Conservation (phyloP, 2,113 vertebrate genomes). For the Chloropsis hardwickii region DNA sequence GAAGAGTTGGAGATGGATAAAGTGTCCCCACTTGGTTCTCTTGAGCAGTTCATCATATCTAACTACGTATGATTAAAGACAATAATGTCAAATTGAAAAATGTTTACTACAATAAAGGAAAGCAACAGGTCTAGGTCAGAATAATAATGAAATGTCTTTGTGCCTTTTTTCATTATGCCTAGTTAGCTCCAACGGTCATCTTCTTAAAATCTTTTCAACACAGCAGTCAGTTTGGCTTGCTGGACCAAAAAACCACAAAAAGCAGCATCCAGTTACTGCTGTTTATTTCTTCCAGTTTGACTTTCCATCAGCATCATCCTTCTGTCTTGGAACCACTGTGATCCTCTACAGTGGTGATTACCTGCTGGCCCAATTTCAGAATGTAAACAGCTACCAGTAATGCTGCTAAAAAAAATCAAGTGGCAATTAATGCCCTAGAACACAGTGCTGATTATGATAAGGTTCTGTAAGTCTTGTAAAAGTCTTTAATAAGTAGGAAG, state of each 20-base stretch:
- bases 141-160: not conserved
- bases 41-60: not conserved
- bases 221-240: accelerated
- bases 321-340: not conserved
- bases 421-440: not conserved
- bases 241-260: not conserved
- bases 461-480: not conserved
- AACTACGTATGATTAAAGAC: not conserved
- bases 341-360: not conserved
- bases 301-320: not conserved
- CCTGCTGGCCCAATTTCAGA: not conserved
- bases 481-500: not conserved
- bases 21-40: not conserved
- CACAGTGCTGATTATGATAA: not conserved
- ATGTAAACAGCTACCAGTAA: not conserved
- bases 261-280: not conserved
- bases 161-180: not conserved
- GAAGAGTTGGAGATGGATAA: not conserved
- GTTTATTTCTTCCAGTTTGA: not conserved
- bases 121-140: not conserved
- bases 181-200: not conserved
- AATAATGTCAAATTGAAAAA: not conserved
- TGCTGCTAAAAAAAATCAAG: not conserved
- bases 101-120: not conserved
- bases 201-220: not conserved